Percentiles rank a stretch among this genome's conserved stretches.
These are phyloP conservation scores for Halisarca cf. caerulea DNA, from an alignment of 37 sponge, comb jelly and placozoan species.

Conservation along the genomic window DNA sequence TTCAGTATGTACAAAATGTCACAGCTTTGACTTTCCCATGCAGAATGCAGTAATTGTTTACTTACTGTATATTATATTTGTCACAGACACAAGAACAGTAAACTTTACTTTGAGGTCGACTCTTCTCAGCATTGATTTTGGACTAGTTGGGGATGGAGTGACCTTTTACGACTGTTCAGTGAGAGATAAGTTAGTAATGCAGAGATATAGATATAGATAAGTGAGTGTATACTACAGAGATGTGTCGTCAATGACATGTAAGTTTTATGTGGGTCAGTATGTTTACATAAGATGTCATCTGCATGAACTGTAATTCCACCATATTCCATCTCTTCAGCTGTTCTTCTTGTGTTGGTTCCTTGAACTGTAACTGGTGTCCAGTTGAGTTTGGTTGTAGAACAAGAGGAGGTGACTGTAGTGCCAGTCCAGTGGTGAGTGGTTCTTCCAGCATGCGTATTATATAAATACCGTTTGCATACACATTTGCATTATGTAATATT, in stretches of 20 bases:
- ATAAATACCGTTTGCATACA: no score
- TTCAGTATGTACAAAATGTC: no score
- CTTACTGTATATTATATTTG: no score
- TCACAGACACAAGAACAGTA: background rate
- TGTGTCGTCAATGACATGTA: no score
- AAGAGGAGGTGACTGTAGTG: conserved; percentile 12
- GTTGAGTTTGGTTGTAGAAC: conserved; percentile 20
- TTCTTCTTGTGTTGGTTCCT: conserved; percentile 2
- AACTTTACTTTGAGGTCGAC: background rate
- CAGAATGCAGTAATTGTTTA: no score
- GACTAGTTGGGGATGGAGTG: conserved; percentile 4
- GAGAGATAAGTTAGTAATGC: background rate
- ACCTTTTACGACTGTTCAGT: conserved; percentile 3
- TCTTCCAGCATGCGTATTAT: no score
- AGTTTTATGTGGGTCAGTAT: no score
- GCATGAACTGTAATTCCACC: no score
- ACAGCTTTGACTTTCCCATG: no score
- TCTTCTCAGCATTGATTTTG: background rate
- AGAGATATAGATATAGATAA: no score
- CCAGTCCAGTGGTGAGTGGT: conserved; percentile 19
- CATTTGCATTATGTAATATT: no score
- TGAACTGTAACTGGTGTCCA: conserved; percentile 28
- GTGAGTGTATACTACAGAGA: background rate
- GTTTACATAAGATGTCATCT: no score
- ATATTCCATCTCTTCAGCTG: background rate